phyloP scores from a whole-genome alignment of 2,113 vertebrate genomes.

The Oxyura jamaicensis region DNA sequence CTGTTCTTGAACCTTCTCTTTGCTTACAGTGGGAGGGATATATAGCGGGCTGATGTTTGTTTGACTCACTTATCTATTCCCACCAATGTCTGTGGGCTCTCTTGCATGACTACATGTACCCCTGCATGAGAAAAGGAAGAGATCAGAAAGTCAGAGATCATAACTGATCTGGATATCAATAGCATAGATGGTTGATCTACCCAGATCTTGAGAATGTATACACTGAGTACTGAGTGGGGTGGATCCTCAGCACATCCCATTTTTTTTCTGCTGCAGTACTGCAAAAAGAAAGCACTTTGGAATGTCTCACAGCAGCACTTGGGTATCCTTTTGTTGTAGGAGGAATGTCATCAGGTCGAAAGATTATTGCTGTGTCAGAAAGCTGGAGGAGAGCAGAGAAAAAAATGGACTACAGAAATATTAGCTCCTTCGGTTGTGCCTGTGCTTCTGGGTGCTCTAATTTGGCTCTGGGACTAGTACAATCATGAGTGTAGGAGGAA shows the following conservation, averaged over 20 bases:
- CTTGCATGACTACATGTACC: not conserved
- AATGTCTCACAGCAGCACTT: not conserved
- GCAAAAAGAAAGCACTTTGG: not conserved
- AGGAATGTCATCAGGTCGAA: not conserved
- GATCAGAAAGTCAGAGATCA: not conserved
- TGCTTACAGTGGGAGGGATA: too few relatives aligned
- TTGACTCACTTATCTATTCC: not conserved
- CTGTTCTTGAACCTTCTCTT: too few relatives aligned
- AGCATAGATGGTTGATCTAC: not conserved
- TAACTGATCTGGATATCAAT: not conserved
- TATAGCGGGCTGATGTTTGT: not conserved
- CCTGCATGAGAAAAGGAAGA: not conserved
- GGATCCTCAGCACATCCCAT: not conserved
- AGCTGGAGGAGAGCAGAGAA: not conserved
- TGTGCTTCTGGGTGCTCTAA: not conserved
- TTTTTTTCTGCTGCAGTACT: not conserved
- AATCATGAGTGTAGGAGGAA: not conserved
- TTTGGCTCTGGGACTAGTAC: not conserved
- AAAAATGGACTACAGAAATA: not conserved
- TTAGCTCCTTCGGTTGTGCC: not conserved
- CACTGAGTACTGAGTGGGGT: not conserved
- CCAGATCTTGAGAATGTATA: not conserved
- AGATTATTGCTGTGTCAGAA: not conserved
- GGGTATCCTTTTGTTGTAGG: not conserved
- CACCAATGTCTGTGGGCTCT: not conserved